These are phyloP conservation scores for Varanus komodoensis DNA, from an alignment of 2,113 vertebrate species.

Conservation along the genomic window DNA sequence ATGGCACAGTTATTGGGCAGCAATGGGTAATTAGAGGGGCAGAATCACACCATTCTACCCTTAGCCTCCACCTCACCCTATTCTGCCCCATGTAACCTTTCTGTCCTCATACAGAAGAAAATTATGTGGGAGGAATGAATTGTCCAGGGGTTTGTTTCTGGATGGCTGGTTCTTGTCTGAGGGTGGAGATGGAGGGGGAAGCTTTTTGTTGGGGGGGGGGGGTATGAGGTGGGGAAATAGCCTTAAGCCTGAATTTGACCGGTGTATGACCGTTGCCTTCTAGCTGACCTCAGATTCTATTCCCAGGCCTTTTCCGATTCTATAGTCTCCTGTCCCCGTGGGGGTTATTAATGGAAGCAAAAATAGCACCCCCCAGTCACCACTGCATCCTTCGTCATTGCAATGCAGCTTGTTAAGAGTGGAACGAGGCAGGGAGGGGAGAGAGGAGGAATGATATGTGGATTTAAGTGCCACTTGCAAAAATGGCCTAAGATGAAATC, in stretches of 20 bases:
- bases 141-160: constrained; percentile 86
- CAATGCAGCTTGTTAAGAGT: constrained; percentile 67
- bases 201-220: constrained; percentile 59
- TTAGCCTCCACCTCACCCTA: constrained; percentile 25
- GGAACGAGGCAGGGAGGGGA: neutral
- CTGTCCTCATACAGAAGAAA: constrained; percentile 83
- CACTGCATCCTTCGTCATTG: constrained; percentile 54
- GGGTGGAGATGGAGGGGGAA: constrained; percentile 75
- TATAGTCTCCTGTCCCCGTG: constrained; percentile 71
- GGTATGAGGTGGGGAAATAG: constrained; percentile 84
- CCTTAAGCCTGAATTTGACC: constrained; percentile 92
- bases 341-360: constrained; percentile 85
- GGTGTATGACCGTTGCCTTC: constrained; percentile 93
- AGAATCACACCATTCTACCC: neutral
- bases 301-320: constrained; percentile 75
- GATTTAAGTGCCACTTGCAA: constrained; percentile 8
- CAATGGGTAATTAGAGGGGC: neutral
- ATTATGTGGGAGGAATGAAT: constrained; percentile 95
- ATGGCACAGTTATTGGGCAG: neutral
- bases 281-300: constrained; percentile 89
- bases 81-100: constrained; percentile 47
- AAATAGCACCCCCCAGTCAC: constrained; percentile 60
- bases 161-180: constrained; percentile 89
- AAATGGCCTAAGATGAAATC: constrained; percentile 25
- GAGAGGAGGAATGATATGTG: constrained; percentile 26